These are phyloP conservation scores for Barbus barbus DNA, from an alignment of 2,113 vertebrate species.

Conservation along the genomic window DNA sequence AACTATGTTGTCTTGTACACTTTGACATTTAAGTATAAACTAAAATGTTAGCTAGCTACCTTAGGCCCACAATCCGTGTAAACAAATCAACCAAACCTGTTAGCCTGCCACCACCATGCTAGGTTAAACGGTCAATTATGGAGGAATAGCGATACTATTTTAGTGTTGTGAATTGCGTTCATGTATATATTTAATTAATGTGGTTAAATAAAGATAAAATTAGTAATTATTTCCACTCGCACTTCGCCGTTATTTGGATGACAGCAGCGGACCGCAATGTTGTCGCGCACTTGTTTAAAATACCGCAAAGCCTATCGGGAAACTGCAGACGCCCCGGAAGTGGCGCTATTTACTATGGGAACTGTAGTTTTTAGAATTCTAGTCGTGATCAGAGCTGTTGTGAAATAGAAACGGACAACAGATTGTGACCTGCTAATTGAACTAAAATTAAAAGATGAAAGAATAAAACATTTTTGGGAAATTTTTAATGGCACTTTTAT, in stretches of 20 bases:
- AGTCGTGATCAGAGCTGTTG: too few species aligned
- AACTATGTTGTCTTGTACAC: background rate
- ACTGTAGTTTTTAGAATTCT: conserved; percentile 55
- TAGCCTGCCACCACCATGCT: background rate
- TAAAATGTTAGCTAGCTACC: conserved; percentile 9
- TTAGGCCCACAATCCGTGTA: background rate
- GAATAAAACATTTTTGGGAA: background rate
- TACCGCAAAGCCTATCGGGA: conserved; percentile 62
- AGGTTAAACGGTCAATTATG: background rate
- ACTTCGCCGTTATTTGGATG: background rate
- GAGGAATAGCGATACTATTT: background rate
- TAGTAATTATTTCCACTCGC: background rate
- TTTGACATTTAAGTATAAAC: background rate
- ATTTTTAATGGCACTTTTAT: background rate
- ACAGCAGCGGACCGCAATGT: background rate
- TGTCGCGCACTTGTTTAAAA: conserved; percentile 73
- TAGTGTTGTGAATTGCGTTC: background rate
- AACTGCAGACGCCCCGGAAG: conserved; percentile 10
- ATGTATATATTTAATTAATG: too few species aligned
- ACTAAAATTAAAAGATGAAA: background rate
- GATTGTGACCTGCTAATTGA: background rate
- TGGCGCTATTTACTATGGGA: conserved; percentile 46
- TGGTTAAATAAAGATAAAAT: background rate
- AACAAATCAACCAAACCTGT: conserved; percentile 21
- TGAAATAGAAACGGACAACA: background rate